Evolutionary conservation across 2,888 invertebrate genomes (phyloP).

Genomic region (Steinernema hermaphroditum): DNA sequence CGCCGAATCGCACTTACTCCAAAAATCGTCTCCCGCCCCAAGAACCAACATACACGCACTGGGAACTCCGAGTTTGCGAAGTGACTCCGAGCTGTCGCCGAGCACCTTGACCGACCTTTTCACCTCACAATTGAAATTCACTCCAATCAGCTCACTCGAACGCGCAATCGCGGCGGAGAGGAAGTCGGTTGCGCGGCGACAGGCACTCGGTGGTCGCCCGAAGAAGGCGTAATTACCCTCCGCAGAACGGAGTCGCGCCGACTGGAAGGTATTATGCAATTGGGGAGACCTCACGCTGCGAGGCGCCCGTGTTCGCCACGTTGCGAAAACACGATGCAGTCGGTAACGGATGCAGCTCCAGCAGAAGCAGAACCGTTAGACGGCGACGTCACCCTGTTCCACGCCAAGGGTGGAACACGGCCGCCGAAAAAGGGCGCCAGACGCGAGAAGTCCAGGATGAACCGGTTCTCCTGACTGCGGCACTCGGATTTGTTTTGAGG

Average conservation of each 20-base stretch:
- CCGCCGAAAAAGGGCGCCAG: not conserved
- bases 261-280: constrained; percentile 31
- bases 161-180: constrained; percentile 3
- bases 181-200: constrained; percentile 27
- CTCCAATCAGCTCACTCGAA: not conserved
- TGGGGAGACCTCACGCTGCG: constrained; percentile 26
- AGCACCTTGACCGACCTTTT: constrained; percentile 28
- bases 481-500: not conserved
- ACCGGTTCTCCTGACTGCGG: not conserved
- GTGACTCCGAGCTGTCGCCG: not conserved
- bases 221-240: constrained; percentile 29
- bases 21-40: not conserved
- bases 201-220: constrained; percentile 21
- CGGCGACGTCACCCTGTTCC: constrained; percentile 13
- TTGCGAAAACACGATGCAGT: not conserved
- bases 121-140: not conserved
- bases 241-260: constrained; percentile 19
- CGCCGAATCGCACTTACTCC: not conserved
- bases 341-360: not conserved
- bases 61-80: not conserved
- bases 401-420: constrained; percentile 28
- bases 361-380: constrained; percentile 22
- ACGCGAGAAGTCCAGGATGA: not conserved
- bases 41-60: not conserved
- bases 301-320: not conserved